Base-by-base conservation (phyloP, 1,140 invertebrate species). In the Scaptomyza graminum region DNA sequence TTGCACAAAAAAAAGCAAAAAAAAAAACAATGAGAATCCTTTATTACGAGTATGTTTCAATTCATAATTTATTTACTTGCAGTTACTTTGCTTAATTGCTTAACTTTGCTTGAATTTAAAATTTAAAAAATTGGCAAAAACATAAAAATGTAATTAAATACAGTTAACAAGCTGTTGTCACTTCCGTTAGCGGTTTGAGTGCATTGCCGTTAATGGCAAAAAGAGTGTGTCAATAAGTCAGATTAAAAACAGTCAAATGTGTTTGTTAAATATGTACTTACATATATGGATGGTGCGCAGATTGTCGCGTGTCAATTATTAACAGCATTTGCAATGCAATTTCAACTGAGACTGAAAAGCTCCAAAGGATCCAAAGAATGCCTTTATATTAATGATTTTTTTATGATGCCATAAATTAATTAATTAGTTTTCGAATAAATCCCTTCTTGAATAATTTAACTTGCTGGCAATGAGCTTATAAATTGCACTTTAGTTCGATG, bases 121-220 rank as follows among this genome's bases (percentile, higher is more conserved):
- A 49, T 37, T 25, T 2, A 50, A 22, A 47, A 39, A 46, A 37
- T 31, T 16, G 15, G 3, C 1, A 28, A 43, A 28, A 6, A 61
- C 31, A 1, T 37, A 37, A 18, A 12, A 47, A 37, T 51, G 25
- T 49, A 34, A n/a, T 31, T 54, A 4, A 1, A 50, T 22, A 7
- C 59, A 55, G 18, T 39, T 37, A 9, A 25, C 59, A 62, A 57
- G 34, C 52, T 59, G 61, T 65, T 57, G 61, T 37, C 61, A 57
- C 25, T 57, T 71, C 52, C 61, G 50, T 18, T 39, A 12, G 0
- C 16, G 34, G 18, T 56, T 54, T 28, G 22, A 12, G 11, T 44
- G 41, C 41, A 44, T 55, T 55, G 22, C 7, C 8, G 41, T 31
- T 6, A 31, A 5, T 31, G 28, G 18, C 39, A n/a, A 39, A n/a